Conservation (phyloP, 2,797 vertebrate genomes). For the Pygocentrus nattereri region DNA sequence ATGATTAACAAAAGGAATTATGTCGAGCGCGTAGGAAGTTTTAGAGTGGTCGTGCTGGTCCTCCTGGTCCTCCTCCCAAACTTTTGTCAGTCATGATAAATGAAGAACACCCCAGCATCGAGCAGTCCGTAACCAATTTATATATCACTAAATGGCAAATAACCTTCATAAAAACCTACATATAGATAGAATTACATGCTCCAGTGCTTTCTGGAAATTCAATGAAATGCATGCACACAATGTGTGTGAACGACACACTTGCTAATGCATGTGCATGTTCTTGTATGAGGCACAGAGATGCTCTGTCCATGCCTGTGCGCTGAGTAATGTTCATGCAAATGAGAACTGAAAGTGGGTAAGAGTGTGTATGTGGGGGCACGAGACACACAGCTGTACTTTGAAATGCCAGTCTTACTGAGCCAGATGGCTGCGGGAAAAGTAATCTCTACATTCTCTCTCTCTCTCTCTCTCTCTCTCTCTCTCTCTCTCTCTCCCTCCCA, state of each 20-base stretch:
- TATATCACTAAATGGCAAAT: not conserved
- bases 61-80: too few relatives aligned
- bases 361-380: conserved; percentile 11
- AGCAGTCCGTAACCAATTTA: too few relatives aligned
- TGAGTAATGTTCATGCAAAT: conserved; percentile 34
- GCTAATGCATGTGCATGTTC: conserved; percentile 13
- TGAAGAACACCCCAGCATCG: not conserved
- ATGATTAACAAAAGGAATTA: too few relatives aligned
- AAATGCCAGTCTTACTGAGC: conserved; percentile 47
- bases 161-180: too few relatives aligned
- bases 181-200: not conserved
- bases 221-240: not conserved
- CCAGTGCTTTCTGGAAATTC: not conserved
- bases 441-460: conserved; percentile 29
- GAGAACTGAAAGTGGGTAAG: conserved; percentile 29
- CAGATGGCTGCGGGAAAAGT: conserved; percentile 66
- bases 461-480: conserved; percentile 27
- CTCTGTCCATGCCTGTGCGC: not conserved
- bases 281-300: not conserved
- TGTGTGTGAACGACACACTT: conserved; percentile 6
- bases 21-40: too few relatives aligned
- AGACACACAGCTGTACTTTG: conserved; percentile 45
- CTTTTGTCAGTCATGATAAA: not conserved
- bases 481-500: conserved; percentile 18
- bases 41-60: too few relatives aligned